Base-by-base conservation (phyloP, 1,140 invertebrate genomes). In the Notospermus geniculatus region DNA sequence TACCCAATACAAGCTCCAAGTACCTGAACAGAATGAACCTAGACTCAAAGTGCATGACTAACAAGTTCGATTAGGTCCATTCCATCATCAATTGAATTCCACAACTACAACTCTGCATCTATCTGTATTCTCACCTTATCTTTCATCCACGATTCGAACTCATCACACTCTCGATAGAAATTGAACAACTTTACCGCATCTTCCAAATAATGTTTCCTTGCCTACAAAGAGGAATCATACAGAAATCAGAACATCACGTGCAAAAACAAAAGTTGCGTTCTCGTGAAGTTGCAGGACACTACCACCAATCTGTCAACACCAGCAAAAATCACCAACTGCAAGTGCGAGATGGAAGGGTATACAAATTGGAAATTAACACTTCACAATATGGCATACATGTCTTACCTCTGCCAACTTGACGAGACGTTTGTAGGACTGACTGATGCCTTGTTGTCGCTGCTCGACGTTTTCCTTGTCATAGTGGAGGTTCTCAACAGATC, bases 91-190 rank as follows among this genome's bases (percentile, higher is more conserved):
- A n/a, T n/a, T n/a, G n/a, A n/a, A 36, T 15, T 7, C 32, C 5
- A 36, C 32, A 36, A 36, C 4, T 36, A 15, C 15, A 36, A 36
- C 32, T 36, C 15, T 36, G 32, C 5, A n/a, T n/a, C n/a, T n/a
- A n/a, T n/a, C n/a, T 36, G 32, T 36, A 36, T 7, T 57, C 64
- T 36, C 64, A 82, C 79, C 76, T 95, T 97, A 60, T 98, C 95
- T 71, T 90, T 90, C 73, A 98, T 95, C 96, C 96, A 98, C 66
- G 90, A 89, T 80, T 97, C 95, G 79, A 98, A 97, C 77, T 97
- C 94, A 74, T 97, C 93, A 82, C 95, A 98, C 76, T 98, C 95
- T n/a, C 90, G 86, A 79, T 95, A 95, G 83, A 98, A 98, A 30
- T 89, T 90, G 79, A 93, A 97, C 19, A 98, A 83, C 65, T 91